Conservation (phyloP, 2,113 vertebrate genomes). For the Ia io region DNA sequence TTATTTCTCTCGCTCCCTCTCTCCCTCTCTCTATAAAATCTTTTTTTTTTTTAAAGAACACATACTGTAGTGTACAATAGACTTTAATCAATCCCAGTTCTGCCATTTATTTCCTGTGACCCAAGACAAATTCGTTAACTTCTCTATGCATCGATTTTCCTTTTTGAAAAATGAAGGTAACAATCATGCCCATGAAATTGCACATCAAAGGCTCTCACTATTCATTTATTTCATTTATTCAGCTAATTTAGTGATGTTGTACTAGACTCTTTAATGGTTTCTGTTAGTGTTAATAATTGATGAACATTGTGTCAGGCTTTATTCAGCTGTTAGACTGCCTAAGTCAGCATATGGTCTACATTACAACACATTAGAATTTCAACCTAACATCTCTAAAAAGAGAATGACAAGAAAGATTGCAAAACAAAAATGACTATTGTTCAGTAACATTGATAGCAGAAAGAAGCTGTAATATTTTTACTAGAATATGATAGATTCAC, state of each 20-base stretch:
- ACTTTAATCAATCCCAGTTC: neutral
- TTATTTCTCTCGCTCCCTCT: neutral
- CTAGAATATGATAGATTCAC: constrained; percentile 22
- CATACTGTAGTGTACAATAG: neutral
- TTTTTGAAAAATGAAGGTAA: constrained; percentile 53
- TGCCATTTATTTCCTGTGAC: constrained; percentile 23
- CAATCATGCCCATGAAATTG: constrained; percentile 32
- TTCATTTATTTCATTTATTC: constrained; percentile 56
- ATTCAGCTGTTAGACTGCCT: constrained; percentile 41
- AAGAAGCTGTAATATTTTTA: constrained; percentile 33
- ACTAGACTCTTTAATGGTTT: constrained; percentile 55
- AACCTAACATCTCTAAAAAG: constrained; percentile 20
- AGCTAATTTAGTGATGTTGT: constrained; percentile 57
- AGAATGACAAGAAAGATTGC: constrained; percentile 28
- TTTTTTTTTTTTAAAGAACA: neutral
- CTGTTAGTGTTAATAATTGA: constrained; percentile 61
- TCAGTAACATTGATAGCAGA: constrained; percentile 21
- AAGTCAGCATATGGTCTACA: constrained; percentile 33
- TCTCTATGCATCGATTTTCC: constrained; percentile 26
- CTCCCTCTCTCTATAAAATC: neutral
- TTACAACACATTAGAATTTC: constrained; percentile 50
- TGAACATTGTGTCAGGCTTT: constrained; percentile 57
- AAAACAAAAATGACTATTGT: neutral
- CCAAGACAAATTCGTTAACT: constrained; percentile 38
- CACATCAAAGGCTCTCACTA: neutral